Base-by-base conservation (phyloP, 1,140 invertebrate species). In the Heliconius melpomene region DNA sequence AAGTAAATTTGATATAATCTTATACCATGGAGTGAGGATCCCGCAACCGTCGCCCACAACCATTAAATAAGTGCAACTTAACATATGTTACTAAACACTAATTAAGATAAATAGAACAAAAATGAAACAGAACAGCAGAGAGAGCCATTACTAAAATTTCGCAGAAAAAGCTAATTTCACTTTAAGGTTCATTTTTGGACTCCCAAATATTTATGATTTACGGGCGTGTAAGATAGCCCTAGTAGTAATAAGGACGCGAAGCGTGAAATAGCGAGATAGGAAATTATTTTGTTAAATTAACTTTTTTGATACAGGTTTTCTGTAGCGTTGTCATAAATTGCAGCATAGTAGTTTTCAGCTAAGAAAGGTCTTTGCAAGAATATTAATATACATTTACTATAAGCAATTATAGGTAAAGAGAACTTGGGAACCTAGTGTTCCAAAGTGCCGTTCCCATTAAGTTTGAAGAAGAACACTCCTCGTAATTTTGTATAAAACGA, bases 171-270 rank as follows among this genome's bases (percentile, higher is more conserved):
- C 23, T 66, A 66, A 66, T 66, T 66, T 66, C n/a, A 26, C 57
- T 66, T 66, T 66, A 29, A 36, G 60, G 23, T 66, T 29, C 60
- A 66, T 66, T 66, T 66, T 66, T 11, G 23, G 60, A 66, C 60
- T 13, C 23, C 11, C 60, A 66, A 66, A 66, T 16, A 7, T 66
- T 66, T 66, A 23, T 66, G 23, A 66, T 66, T 66, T 66, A 66
- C 23, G 60, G 23, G 9, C 60, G 57, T 66, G 20, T 16, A 66
- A 23, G 57, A 66, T 66, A 66, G 57, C 57, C 57, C 57, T 26
- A 66, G 9, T 6, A 46, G 13, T 46, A 46, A 66, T 66, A 26
- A 66, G 23, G n/a, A 66, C 9, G 26, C 11, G 60, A 66, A 66
- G 60, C 60, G 60, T 66, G 23, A 26, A 66, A 66, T 29, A 66